Base-by-base conservation (phyloP, 2,888 invertebrate species). In the Drosophila ezoana region DNA sequence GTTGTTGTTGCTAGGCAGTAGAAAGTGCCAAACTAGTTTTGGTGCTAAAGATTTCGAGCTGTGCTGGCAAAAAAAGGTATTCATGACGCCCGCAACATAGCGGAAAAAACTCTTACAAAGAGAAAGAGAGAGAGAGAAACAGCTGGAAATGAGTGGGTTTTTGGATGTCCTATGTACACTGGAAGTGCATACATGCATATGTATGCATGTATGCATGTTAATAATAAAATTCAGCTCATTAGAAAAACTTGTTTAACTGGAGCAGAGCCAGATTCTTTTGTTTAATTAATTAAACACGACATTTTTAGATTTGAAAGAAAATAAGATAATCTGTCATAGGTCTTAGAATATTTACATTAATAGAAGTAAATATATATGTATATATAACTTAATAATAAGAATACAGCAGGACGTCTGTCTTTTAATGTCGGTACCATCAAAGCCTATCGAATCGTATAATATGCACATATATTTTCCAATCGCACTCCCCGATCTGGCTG, bases 1-100 rank as follows among this genome's bases (percentile, higher is more conserved):
- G 35, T 43, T 68, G 57, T 60, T 58, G 65, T 59, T 80, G 52
- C 58, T 45, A 64, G 23, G 70, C 70, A 64, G 60, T 64, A 66
- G 78, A 79, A 79, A 74, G 78, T 81, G 81, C 56, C 68, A 81
- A 79, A 79, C 79, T 13, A 66, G 79, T 79, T 79, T 81, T 78
- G 43, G 48, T 52, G 35, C 53, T 20, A 56, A 61, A 61, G 57
- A 63, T 52, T 67, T 62, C 1, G 18, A 58, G 51, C 44, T 52
- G 13, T 10, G 59, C 37, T 37, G 33, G 35, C 48, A 6, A 18
- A 37, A 33, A 35, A 57, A 23, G 11, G 33, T 40, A 23, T 44
- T 48, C 52, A 38, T 23, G 32, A 77, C 77, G 52, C 74, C 77
- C 74, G 66, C 74, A 49, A 66, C 59, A 72, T 75, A 72, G 72